A percentile compares a stretch with the other conserved stretches of the same genome.
Evolutionary conservation across 2,888 invertebrate species (phyloP).

Genomic region (Balanococcus diminutus): DNA sequence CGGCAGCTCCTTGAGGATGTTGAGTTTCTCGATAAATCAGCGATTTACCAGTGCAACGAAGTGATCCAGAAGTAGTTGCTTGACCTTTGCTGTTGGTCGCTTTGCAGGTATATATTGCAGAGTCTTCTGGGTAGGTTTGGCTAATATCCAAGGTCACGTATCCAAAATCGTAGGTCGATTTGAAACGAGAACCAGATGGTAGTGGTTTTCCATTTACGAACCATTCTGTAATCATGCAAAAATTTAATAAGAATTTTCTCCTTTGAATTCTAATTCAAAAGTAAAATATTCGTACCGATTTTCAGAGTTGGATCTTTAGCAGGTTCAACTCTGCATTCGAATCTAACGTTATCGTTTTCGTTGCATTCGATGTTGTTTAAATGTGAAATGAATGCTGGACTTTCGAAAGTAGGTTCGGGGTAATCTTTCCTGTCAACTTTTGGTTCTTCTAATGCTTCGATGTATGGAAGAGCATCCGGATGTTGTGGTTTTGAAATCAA

Average conservation of each 20-base stretch:
- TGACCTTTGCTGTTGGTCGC: conserved; percentile 87
- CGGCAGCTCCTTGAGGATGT: conserved; percentile 91
- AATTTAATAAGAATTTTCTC: neutral
- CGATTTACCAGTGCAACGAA: conserved; percentile 75
- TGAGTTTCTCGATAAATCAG: conserved; percentile 87
- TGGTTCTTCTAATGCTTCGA: conserved; percentile 84
- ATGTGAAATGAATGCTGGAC: conserved; percentile 88
- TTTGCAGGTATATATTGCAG: conserved; percentile 88
- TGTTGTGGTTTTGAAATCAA: conserved; percentile 84
- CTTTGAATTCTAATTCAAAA: neutral
- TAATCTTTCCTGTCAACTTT: conserved; percentile 71
- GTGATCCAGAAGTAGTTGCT: conserved; percentile 87
- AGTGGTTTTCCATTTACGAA: conserved; percentile 90
- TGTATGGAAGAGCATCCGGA: conserved; percentile 85
- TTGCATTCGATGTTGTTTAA: conserved; percentile 87
- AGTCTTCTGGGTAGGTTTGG: conserved; percentile 88
- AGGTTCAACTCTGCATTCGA: conserved; percentile 91
- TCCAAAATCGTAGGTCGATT: conserved; percentile 94
- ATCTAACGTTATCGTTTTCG: conserved; percentile 87
- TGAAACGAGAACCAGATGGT: conserved; percentile 86
- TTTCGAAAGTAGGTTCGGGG: conserved; percentile 80
- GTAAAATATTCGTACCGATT: conserved; percentile 63
- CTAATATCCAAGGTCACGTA: conserved; percentile 89
- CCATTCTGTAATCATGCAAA: conserved; percentile 73
- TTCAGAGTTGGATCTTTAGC: conserved; percentile 88